Base-by-base conservation (phyloP, 2,113 vertebrate species). In the Perca fluviatilis region DNA sequence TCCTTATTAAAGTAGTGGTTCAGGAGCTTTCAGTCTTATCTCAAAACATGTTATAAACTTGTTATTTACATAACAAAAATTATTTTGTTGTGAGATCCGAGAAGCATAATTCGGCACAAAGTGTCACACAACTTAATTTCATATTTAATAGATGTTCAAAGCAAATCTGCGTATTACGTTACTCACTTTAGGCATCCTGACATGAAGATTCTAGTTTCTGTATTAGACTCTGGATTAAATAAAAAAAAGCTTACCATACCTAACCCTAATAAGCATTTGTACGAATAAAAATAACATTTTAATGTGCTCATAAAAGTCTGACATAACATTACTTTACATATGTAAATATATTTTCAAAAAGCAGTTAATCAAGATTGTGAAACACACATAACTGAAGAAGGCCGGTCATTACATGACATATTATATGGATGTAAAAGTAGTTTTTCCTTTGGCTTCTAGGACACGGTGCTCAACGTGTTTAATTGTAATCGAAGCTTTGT, bases 361-460 rank as follows among this genome's bases (percentile, higher is more conserved):
- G 51, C 18, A 21, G 30, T 30, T 57, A 23, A 36, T 67, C 19
- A 23, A 13, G 13, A 49, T 58, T 49, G 23, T 57, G 23, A 33
- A 49, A n/a, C 51, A 30, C 13, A 23, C 4, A 30, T 30, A 4
- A 30, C 30, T 15, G 43, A 36, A 62, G 18, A 40, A 30, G 30
- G 30, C 30, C 30, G 30, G 43, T 16, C n/a, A 30, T 33, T 21
- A 36, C 8, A 16, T 1, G 16, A 6, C 12, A 7, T n/a, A 16
- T 60, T 49, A 33, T n/a, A 21, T 33, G 6, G 12, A 49, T n/a
- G 74, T 30, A 30, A 30, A 30, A 30, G 30, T 30, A 36, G 18
- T 13, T 64, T 69, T 70, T 25, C 4, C 40, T 82, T 40, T 82
- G 19, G 36, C 50, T 53, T 36, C 33, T 36, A 18, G n/a, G 21